phyloP scores from a whole-genome alignment of 2,113 vertebrate species.

The Pedetes capensis region DNA sequence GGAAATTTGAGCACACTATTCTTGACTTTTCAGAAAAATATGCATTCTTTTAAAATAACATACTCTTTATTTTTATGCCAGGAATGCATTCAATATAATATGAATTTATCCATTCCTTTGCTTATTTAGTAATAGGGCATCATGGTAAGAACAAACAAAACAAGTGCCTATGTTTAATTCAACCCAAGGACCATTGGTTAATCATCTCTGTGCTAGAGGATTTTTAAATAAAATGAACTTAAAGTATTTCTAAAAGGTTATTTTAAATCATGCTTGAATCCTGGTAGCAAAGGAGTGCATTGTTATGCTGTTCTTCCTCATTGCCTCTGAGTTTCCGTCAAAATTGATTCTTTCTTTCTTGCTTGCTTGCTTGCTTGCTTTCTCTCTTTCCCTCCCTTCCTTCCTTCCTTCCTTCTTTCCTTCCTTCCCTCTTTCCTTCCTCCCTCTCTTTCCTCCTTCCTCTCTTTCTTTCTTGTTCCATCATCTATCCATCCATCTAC shows the following conservation, averaged over 20 bases:
- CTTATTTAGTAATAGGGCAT: neutral
- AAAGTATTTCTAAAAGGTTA: neutral
- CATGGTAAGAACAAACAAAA: neutral
- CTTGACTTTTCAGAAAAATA: conserved; percentile 10
- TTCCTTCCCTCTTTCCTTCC: neutral
- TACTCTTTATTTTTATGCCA: neutral
- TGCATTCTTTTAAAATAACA: neutral
- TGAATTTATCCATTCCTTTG: conserved; percentile 4
- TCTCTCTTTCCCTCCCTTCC: neutral
- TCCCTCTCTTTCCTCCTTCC: neutral
- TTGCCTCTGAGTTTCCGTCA: neutral
- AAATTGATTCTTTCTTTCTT: neutral
- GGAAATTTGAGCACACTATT: neutral
- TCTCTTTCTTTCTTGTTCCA: neutral
- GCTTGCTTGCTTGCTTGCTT: neutral
- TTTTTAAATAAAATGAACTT: neutral
- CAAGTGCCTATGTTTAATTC: neutral
- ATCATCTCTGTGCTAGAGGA: neutral
- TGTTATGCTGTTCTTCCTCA: neutral
- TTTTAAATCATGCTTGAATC: neutral
- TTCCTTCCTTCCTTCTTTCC: neutral
- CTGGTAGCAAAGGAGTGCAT: neutral
- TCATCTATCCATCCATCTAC: neutral
- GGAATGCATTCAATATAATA: neutral
- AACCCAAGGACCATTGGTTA: neutral